Evolutionary conservation across 2,888 invertebrate genomes (phyloP).

Genomic region (Ceramica pisi): DNA sequence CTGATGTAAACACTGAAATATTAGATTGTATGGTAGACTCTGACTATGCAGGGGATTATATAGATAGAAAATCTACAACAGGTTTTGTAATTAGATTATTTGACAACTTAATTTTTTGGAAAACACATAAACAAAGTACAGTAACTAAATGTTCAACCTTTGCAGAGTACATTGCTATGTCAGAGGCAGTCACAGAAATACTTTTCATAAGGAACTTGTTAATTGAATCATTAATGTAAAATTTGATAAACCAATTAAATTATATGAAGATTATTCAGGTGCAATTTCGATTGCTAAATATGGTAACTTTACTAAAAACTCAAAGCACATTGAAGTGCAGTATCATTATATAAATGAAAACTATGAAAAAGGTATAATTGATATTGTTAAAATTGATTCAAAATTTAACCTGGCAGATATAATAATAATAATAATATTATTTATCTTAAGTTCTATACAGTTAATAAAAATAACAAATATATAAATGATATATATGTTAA

Average conservation of each 20-base stretch:
- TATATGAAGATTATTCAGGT: constrained; percentile 58
- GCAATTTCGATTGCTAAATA: constrained; percentile 52
- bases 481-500: too few relatives aligned
- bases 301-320: constrained; percentile 59
- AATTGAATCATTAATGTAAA: constrained; percentile 8
- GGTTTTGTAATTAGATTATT: constrained; percentile 73
- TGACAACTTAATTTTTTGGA: constrained; percentile 72
- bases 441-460: too few relatives aligned
- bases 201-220: background rate
- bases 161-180: too few relatives aligned
- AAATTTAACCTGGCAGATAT: too few relatives aligned
- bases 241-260: constrained; percentile 42
- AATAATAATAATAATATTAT: too few relatives aligned
- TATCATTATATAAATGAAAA: too few relatives aligned
- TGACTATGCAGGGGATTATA: constrained; percentile 66
- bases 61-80: constrained; percentile 63
- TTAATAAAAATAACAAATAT: too few relatives aligned
- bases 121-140: too few relatives aligned
- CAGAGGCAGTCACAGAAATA: constrained; percentile 42
- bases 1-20: constrained; percentile 3
- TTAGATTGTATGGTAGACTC: constrained; percentile 41
- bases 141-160: too few relatives aligned
- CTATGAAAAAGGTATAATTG: too few relatives aligned
- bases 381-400: too few relatives aligned
- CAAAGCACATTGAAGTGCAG: background rate